Evolutionary conservation across 2,113 vertebrate species (phyloP), one percentile per base, ranked within the genome.

Genomic region (Plecturocebus donacophilus): DNA sequence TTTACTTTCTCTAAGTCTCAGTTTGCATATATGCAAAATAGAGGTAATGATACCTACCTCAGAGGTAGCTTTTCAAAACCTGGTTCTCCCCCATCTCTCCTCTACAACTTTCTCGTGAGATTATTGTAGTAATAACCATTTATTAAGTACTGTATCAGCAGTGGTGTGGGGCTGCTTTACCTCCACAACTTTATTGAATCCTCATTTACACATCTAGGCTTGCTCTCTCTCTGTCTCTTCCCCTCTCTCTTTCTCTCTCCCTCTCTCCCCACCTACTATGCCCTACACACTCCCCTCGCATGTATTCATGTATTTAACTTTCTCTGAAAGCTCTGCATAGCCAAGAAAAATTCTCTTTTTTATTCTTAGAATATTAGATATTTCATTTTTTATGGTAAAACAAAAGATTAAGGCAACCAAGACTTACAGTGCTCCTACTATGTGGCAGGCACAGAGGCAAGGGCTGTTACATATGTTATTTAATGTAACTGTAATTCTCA

Each of bases 401-500:
- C 30, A 82, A 80, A 91, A 89, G 17, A 1, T 88, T 49, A 94
- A 61, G 30, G 9, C 27, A 93, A 66, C 23, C 23, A 54, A 77
- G 27, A 90, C 0, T 71, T 87, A 49, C 3, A 91, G 16, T 56
- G 19, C 2, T 73, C 13, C n/a, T 81, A 52, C 47, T 49, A 82
- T 42, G n/a, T 47, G 25, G 40, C 47, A 91, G 38, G 19, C 49
- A 91, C 42, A 86, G 47, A 95, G 14, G n/a, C 49, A 81, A 92
- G 7, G 5, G 20, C n/a, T 92, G 5, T 89, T 81, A 81, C 10
- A 32, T 73, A 47, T 61, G 38, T 77, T 88, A n/a, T 84, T 91
- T 93, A 80, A 80, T 94, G 56, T 91, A 91, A 85, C 68, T 91
- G 54, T 85, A 91, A 85, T 80, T 94, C 66, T 97, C 40, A 84